Evolutionary conservation across 2,113 vertebrate genomes (phyloP).

Genomic region (Ailuropoda melanoleuca): DNA sequence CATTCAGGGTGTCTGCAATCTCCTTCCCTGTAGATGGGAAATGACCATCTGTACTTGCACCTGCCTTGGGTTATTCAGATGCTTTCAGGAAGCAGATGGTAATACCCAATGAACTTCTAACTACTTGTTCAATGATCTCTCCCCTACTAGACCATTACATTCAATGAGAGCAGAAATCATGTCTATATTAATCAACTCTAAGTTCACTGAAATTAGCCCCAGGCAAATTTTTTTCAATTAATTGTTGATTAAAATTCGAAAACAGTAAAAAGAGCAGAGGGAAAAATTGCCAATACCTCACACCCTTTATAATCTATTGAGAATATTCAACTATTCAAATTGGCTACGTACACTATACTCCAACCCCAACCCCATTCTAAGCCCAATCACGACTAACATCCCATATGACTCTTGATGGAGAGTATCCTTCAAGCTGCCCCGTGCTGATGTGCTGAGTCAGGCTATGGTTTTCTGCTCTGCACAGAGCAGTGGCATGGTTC

Average conservation of each 20-base stretch:
- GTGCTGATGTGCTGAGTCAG: background rate
- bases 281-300: background rate
- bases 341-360: background rate
- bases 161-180: background rate
- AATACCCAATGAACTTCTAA: conserved; percentile 30
- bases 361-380: background rate
- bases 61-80: background rate
- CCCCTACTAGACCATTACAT: background rate
- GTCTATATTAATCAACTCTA: background rate
- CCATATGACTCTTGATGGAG: background rate
- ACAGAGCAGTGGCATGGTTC: background rate
- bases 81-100: conserved; percentile 43
- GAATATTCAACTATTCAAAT: background rate
- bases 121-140: background rate
- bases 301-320: background rate
- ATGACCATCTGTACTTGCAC: background rate
- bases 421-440: background rate
- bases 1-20: background rate
- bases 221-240: conserved; percentile 55
- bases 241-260: conserved; percentile 36
- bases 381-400: background rate
- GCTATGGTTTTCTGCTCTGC: background rate
- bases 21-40: background rate
- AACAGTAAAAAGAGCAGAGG: conserved; percentile 12
- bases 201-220: background rate